A percentile compares a stretch with the other conserved stretches of the same genome.
phyloP scores from a whole-genome alignment of 2,888 invertebrate genomes.

The Drosophila pseudotakahashii region DNA sequence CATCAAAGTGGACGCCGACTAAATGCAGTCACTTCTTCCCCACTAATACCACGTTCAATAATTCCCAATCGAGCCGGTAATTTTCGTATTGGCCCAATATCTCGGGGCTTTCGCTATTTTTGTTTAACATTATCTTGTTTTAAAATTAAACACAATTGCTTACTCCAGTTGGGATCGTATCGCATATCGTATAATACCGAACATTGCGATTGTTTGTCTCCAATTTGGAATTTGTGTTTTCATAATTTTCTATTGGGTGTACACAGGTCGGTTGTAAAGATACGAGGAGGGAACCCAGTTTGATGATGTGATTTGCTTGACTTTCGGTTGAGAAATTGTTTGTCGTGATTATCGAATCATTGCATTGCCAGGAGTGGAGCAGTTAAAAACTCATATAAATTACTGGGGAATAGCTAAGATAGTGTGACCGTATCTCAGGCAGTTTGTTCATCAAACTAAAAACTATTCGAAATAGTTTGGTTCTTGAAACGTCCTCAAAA shows the following conservation, averaged over 20 bases:
- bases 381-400: background rate
- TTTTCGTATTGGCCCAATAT: conserved; percentile 51
- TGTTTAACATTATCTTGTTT: conserved; percentile 62
- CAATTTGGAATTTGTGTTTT: conserved; percentile 56
- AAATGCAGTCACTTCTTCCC: conserved; percentile 29
- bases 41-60: conserved; percentile 45
- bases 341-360: conserved; percentile 20
- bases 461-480: background rate
- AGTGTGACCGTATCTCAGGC: background rate
- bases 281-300: conserved; percentile 14
- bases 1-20: conserved; percentile 57
- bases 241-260: conserved; percentile 49
- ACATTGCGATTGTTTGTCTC: conserved; percentile 37
- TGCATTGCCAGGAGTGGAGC: conserved; percentile 2
- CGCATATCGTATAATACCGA: conserved; percentile 32
- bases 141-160: conserved; percentile 67
- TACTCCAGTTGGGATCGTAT: conserved; percentile 36
- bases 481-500: background rate
- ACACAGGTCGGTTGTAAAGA: conserved; percentile 37
- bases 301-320: conserved; percentile 32
- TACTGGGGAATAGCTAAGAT: background rate
- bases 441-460: background rate
- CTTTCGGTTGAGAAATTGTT: conserved; percentile 8
- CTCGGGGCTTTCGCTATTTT: conserved; percentile 37
- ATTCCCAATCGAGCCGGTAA: conserved; percentile 57